Evolutionary conservation across 1,140 invertebrate genomes (phyloP), one percentile per base, ranked within the genome.

Genomic region (Scaptomyza graminum): DNA sequence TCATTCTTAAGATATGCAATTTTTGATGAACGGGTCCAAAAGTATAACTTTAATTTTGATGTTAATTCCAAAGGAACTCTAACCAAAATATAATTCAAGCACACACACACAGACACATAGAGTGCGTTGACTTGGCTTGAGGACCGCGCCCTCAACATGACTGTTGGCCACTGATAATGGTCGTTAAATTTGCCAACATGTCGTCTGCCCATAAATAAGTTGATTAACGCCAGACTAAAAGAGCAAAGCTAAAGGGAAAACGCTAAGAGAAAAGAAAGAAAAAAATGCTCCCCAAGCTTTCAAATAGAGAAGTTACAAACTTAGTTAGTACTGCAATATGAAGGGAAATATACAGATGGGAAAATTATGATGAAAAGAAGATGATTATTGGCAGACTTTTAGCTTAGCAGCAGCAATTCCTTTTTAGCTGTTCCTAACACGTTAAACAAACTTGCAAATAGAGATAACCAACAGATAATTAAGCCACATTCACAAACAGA

Each of bases 31-130:
- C 41, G 47, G 47, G 15, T 49, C 52, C 34, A 12, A 39, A 13
- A 66, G 46, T 18, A 50, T 22, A 37, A 43, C 37, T 51, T 34
- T 60, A 50, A 22, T 55, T 34, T 55, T 84, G 82, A 85, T 51
- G 66, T 78, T 31, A 74, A 62, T 78, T 25, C 68, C 82, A 69
- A 76, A 34, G 80, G 80, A 65, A 25, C 6, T 18, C 34, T 22
- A 34, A 54, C 5, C 49, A 13, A 55, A 54, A 51, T 39, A 22
- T 41, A 72, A 61, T 60, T 34, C 34, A 49, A 54, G 5, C 37
- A 41, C 3, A 41, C 37, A 16, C 15, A 15, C 25, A 34, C 28
- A 34, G 6, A 9, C 8, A 34, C 31, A 9, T 34, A 55, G 43
- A 55, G 56, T 56, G 57, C 65, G 64, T 73, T 73, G 50, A 55